These are phyloP conservation scores for Squalus acanthias DNA, from an alignment of 2,797 vertebrate species.

Conservation along the genomic window DNA sequence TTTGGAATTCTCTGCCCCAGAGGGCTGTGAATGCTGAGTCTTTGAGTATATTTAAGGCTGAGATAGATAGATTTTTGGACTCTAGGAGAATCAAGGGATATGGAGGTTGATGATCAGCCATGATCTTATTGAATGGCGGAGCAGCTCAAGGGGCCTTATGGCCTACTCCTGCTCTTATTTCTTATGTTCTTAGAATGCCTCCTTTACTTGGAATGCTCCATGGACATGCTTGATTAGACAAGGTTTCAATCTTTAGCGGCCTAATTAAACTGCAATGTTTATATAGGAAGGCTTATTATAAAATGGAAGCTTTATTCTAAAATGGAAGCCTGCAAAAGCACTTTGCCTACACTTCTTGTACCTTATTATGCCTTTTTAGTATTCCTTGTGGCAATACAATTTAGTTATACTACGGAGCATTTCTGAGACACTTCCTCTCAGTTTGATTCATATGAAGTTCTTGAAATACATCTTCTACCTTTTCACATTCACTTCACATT, in stretches of 20 bases:
- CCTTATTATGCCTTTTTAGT: not conserved
- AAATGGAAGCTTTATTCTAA: not conserved
- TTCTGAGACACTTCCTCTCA: not conserved
- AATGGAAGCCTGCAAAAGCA: not conserved
- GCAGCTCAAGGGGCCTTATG: too few species aligned
- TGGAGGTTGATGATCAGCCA: too few species aligned
- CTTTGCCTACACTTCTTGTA: not conserved
- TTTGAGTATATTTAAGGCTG: too few species aligned
- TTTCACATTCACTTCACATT: not conserved
- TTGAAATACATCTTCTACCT: not conserved
- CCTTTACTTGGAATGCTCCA: not conserved
- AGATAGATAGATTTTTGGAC: too few species aligned
- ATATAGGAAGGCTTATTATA: not conserved
- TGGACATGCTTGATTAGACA: not conserved
- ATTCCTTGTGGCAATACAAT: not conserved
- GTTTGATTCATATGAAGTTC: not conserved
- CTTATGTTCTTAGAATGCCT: not conserved
- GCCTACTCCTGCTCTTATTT: too few species aligned
- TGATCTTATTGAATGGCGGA: too few species aligned
- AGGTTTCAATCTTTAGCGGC: not conserved
- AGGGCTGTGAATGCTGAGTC: too few species aligned
- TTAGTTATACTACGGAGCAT: not conserved
- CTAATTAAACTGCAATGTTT: not conserved
- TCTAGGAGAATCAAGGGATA: too few species aligned
- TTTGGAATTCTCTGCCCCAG: too few species aligned